These are phyloP conservation scores for Drosophila paramelanica DNA, from an alignment of 2,888 invertebrate species.

Conservation along the genomic window DNA sequence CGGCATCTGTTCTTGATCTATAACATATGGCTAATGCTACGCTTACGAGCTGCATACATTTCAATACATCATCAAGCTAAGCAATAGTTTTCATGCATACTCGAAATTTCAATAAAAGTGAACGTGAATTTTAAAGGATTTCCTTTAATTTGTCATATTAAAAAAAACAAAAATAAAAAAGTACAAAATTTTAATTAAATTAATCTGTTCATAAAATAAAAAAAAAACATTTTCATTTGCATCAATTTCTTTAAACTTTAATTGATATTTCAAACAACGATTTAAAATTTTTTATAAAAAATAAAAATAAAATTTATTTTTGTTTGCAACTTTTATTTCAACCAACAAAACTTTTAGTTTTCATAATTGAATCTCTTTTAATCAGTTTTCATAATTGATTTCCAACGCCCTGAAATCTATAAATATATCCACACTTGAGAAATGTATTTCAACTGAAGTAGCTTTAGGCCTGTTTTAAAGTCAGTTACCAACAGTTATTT, in stretches of 20 bases:
- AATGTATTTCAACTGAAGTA: slow-evolving; percentile 8
- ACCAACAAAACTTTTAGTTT: no score
- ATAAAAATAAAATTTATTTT: neutral
- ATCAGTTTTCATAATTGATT: no score
- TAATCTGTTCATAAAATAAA: neutral
- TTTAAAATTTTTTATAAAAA: neutral
- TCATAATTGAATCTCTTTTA: no score
- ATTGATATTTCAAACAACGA: no score
- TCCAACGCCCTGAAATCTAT: neutral
- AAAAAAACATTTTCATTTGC: no score
- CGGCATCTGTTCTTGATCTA: slow-evolving; percentile 61
- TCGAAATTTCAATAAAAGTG: neutral
- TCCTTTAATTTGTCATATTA: no score
- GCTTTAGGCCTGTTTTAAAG: neutral
- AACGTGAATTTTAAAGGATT: neutral
- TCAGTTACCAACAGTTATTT: slow-evolving; percentile 21
- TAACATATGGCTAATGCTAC: slow-evolving; percentile 65
- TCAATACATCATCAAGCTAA: neutral
- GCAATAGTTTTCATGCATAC: neutral
- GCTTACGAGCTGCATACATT: slow-evolving; percentile 4
- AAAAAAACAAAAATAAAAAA: neutral
- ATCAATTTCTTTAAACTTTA: no score
- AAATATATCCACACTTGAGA: neutral
- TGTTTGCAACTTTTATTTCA: no score
- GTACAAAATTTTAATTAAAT: neutral